Evolutionary conservation across 2,888 invertebrate genomes (phyloP).

Genomic region (Andrena minutula): DNA sequence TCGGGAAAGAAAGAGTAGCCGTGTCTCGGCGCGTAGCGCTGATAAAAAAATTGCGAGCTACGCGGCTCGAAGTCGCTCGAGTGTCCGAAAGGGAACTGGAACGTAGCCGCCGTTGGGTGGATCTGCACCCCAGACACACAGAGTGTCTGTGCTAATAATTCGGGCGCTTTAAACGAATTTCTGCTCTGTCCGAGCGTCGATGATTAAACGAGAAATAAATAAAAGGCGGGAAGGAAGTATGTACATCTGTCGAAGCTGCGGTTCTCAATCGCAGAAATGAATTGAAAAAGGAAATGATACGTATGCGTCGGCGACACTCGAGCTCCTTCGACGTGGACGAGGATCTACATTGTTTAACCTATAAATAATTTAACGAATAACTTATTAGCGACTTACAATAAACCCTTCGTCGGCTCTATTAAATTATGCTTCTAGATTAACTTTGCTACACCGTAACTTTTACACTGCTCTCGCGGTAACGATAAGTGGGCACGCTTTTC

Average conservation of each 20-base stretch:
- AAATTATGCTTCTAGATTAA: conserved; percentile 3
- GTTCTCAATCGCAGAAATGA: no score
- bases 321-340: conserved; percentile 21
- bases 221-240: conserved; percentile 1
- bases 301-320: conserved; percentile 17
- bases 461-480: conserved; percentile 5
- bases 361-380: conserved; percentile 30
- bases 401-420: conserved; percentile 1
- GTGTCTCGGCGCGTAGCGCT: no score
- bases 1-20: no score
- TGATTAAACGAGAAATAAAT: conserved; percentile 34
- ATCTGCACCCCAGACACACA: no score
- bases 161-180: background rate
- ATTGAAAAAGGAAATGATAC: background rate
- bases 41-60: no score
- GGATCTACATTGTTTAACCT: background rate
- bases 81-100: no score
- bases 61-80: no score
- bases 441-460: background rate
- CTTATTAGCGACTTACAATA: background rate
- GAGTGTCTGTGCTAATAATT: no score
- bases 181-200: background rate
- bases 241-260: no score
- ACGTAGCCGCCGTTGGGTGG: no score
- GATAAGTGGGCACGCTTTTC: conserved; percentile 5